Conservation (phyloP, 2,113 vertebrate genomes). For the Notothenia rossii region DNA sequence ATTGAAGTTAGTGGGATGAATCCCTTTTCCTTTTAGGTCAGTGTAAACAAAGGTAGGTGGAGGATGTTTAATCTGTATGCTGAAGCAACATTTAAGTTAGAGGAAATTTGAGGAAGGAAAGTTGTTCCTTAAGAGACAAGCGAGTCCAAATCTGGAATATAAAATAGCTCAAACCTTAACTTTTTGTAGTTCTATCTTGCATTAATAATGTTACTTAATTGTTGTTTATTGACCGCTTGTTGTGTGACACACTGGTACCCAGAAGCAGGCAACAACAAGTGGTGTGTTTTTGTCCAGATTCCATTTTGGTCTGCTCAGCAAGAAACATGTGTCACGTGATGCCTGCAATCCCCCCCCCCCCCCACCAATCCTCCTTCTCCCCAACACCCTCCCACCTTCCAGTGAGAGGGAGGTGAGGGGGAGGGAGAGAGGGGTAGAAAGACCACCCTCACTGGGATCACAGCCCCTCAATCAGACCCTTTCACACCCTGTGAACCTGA, state of each 20-base stretch:
- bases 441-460: constrained; percentile 89
- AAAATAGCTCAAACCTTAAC: background rate
- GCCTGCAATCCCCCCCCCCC: constrained; percentile 44
- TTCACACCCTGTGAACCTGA: constrained; percentile 94
- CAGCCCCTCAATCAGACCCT: constrained; percentile 87
- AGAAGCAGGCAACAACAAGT: constrained; percentile 83
- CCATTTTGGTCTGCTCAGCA: constrained; percentile 83
- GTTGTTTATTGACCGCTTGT: background rate
- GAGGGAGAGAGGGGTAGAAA: constrained; percentile 34
- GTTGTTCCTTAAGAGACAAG: background rate
- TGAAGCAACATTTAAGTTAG: background rate
- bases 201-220: constrained; percentile 19
- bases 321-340: constrained; percentile 84
- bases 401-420: constrained; percentile 48
- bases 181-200: background rate
- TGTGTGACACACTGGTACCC: constrained; percentile 48
- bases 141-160: background rate
- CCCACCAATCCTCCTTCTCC: constrained; percentile 26
- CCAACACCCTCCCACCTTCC: constrained; percentile 63
- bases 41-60: constrained; percentile 8
- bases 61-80: background rate
- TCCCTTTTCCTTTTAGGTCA: background rate
- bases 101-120: background rate
- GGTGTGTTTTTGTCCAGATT: constrained; percentile 83
- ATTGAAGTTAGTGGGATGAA: background rate